Base-by-base conservation (phyloP, 2,113 vertebrate species). In the Myotis yumanensis region DNA sequence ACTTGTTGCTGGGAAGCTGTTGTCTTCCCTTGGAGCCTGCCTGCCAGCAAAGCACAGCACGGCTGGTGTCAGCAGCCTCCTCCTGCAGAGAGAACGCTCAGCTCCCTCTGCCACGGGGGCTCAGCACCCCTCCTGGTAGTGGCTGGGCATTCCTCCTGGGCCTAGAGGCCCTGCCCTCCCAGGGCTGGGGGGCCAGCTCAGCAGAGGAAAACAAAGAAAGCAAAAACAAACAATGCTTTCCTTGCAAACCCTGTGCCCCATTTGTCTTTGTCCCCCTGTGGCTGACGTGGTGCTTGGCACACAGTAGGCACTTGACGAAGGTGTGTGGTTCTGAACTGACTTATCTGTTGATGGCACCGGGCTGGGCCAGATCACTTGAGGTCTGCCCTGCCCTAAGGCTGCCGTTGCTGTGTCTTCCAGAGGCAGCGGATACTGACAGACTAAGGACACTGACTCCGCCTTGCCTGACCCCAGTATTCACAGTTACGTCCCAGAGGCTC, bases 1-100 rank as follows among this genome's bases (percentile, higher is more conserved):
- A 62, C 89, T 87, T 72, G 69, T 51, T 94, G 51, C 59, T 94
- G 57, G 68, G 73, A 68, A 83, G 85, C 83, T 73, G 54, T 43
- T 52, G 71, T 84, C 86, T 82, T 84, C 71, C 66, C 83, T 80
- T 40, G 0, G 5, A 91, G 95, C 22, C 66, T 81, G 52, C 84
- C 75, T 76, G 75, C 89, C 3, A 0, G 82, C 2, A 20, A 90
- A 32, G 91, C 0, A 0, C 0, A 2, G 46, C 51, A 0, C 1
- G 8, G 72, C 64, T 28, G 46, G 80, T 15, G 30, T 64, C 18
- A n/a, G 71, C 51, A n/a, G 86, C 43, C 48, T 83, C 64, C 40
- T 52, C 12, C 12, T 40, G 57, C 48, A 1, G 14, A 62, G 86
- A 80, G 40, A 3, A 16, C 0, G 4, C 59, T 30, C 89, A 43